Evolutionary conservation across 2,797 vertebrate species (phyloP), one percentile per base, ranked within the genome.

Genomic region (Syngnathus rostellatus): DNA sequence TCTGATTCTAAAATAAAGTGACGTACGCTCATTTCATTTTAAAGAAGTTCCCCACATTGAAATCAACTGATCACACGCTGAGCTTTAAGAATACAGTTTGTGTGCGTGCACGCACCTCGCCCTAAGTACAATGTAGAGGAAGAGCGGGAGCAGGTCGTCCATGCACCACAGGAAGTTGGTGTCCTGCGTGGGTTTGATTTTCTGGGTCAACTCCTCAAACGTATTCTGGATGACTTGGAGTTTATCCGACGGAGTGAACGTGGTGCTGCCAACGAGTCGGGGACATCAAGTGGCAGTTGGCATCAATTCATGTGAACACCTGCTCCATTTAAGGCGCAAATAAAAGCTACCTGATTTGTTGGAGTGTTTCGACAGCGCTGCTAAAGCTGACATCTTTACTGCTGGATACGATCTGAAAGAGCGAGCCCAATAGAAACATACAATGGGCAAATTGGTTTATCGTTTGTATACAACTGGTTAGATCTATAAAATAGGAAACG

Each of bases 91-190:
- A 16, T 31, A 16, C 16, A 38, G 64, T 48, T 54, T 54, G 55
- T 62, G 67, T 8, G 61, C 45, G 45, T 41, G 58, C 46, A 21
- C 85, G 59, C 77, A 97, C 97, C 94, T 94, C 63, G 97, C 94
- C 78, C 96, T 92, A 45, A 98, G 89, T 72, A 98, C 96, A 82
- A 99, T 93, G n/a, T 96, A 99, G 38, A 99, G 91, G 87, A 97
- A 99, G 70, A 98, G 93, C 3, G 96, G 96, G 74, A 99, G 94
- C 71, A 99, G 90, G 75, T 99, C 96, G 66, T 99, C 97, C 97
- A 99, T 99, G 78, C 94, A 97, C 95, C 95, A 98, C 68, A 97
- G 77, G 82, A 97, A 98, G 78, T 92, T 88, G 65, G 88, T 88
- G 41, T 92, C 89, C 72, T 95, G 87, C 58, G 90, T 84, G 0